Percentiles rank a stretch among this genome's conserved stretches.
These are phyloP conservation scores for Acrocephalus scirpaceus DNA, from an alignment of 2,797 vertebrate species.

Conservation along the genomic window DNA sequence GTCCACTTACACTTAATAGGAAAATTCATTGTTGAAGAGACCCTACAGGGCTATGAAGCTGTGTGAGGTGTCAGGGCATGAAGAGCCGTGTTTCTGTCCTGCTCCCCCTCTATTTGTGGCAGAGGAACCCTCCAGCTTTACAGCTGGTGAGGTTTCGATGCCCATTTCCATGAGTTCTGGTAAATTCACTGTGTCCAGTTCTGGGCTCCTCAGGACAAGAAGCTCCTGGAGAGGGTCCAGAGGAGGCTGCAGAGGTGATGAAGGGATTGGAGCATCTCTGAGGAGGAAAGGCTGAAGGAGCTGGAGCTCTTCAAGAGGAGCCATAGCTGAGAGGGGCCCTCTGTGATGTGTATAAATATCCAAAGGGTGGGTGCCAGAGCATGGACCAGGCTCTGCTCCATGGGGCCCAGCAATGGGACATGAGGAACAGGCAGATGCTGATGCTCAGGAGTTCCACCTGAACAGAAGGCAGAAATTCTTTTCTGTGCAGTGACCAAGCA, in stretches of 20 bases:
- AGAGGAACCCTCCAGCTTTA: neutral
- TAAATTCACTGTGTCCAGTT: neutral
- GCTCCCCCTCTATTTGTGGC: accelerated
- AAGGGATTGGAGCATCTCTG: neutral
- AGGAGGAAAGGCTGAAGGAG: neutral
- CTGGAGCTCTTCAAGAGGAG: neutral
- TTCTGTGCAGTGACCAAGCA: neutral
- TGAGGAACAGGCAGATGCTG: accelerated
- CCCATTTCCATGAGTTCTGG: neutral
- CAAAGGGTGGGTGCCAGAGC: neutral
- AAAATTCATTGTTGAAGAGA: neutral
- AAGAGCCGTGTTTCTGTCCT: neutral
- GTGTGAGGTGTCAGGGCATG: accelerated
- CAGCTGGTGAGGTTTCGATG: accelerated
- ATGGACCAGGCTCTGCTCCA: neutral
- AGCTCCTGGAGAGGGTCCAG: neutral
- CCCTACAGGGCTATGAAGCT: neutral
- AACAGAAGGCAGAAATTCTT: neutral
- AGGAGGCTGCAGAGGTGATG: neutral
- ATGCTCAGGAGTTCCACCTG: neutral
- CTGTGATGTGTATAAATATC: no score
- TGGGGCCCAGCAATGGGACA: neutral
- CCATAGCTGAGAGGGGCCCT: neutral
- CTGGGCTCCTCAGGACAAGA: neutral
- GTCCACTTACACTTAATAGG: neutral